Evolutionary conservation across 1,140 invertebrate genomes (phyloP).

Genomic region (Drosophila ananassae): DNA sequence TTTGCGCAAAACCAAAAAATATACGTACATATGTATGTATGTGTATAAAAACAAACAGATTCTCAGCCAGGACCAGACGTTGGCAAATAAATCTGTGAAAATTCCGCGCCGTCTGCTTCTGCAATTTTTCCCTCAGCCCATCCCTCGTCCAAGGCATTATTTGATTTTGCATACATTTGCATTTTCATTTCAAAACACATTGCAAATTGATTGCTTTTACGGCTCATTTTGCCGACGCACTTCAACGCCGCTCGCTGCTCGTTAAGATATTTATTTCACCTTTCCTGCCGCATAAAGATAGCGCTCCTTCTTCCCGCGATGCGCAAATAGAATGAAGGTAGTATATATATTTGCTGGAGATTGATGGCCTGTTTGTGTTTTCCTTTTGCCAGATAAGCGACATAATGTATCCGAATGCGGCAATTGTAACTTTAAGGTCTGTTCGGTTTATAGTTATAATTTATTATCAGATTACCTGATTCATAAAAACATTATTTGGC

Average conservation of each 20-base stretch:
- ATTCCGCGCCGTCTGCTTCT: slow-evolving; percentile 40
- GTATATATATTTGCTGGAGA: slow-evolving; percentile 25
- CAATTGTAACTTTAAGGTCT: slow-evolving; percentile 15
- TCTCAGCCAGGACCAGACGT: slow-evolving; percentile 15
- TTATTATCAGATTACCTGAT: not conserved
- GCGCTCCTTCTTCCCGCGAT: slow-evolving; percentile 23
- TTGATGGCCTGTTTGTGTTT: slow-evolving; percentile 46
- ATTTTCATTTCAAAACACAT: slow-evolving; percentile 70
- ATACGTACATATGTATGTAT: not conserved
- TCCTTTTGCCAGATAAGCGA: slow-evolving; percentile 40
- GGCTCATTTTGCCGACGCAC: slow-evolving; percentile 72
- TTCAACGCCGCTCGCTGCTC: slow-evolving; percentile 45
- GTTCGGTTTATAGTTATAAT: slow-evolving; percentile 2
- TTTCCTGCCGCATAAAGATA: slow-evolving; percentile 55
- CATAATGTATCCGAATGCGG: slow-evolving; percentile 12
- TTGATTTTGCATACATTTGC: slow-evolving; percentile 63
- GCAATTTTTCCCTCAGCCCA: slow-evolving; percentile 12
- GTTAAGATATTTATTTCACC: slow-evolving; percentile 71
- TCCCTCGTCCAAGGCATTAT: slow-evolving; percentile 36
- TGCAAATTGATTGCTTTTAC: slow-evolving; percentile 78
- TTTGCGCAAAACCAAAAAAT: slow-evolving; percentile 41
- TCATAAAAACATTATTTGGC: not conserved
- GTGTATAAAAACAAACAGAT: slow-evolving; percentile 8
- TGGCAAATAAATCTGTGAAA: slow-evolving; percentile 68
- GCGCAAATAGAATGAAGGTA: slow-evolving; percentile 35